Evolutionary conservation across 2,888 invertebrate species (phyloP).

Genomic region (Pardosa pseudoannulata): DNA sequence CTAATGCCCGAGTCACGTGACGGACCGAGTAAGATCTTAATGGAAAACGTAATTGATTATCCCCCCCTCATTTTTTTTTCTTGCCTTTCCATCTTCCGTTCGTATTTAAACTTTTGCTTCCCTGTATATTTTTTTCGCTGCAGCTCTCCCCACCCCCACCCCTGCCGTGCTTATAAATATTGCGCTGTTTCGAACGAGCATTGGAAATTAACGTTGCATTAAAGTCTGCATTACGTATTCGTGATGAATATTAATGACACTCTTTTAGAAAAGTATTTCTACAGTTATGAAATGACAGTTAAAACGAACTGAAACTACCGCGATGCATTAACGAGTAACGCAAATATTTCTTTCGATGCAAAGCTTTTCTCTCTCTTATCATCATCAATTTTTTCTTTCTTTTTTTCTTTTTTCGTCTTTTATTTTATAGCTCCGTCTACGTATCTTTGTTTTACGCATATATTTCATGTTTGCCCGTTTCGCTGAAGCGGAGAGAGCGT

Average conservation of each 20-base stretch:
- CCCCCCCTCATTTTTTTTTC: conserved; percentile 20
- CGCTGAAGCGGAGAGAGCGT: conserved; percentile 24
- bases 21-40: conserved; percentile 57
- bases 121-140: conserved; percentile 10
- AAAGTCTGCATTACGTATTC: conserved; percentile 60
- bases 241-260: conserved; percentile 68
- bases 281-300: conserved; percentile 67
- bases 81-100: not conserved
- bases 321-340: conserved; percentile 56
- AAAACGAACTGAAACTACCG: conserved; percentile 67
- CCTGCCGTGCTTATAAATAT: conserved; percentile 25
- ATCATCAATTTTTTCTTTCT: too few relatives aligned
- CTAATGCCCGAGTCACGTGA: conserved; percentile 67
- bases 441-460: too few relatives aligned
- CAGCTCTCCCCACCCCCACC: not conserved
- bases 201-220: conserved; percentile 71
- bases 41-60: conserved; percentile 71
- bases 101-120: conserved; percentile 58
- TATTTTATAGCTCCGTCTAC: too few relatives aligned
- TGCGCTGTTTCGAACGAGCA: conserved; percentile 33
- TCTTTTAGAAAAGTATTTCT: conserved; percentile 56
- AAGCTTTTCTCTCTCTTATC: conserved; percentile 8
- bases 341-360: conserved; percentile 39
- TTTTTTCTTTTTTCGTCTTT: conserved; percentile 10
- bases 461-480: conserved; percentile 38